These are phyloP conservation scores for Gerosis bhagava DNA, from an alignment of 2,888 invertebrate genomes.

Conservation along the genomic window DNA sequence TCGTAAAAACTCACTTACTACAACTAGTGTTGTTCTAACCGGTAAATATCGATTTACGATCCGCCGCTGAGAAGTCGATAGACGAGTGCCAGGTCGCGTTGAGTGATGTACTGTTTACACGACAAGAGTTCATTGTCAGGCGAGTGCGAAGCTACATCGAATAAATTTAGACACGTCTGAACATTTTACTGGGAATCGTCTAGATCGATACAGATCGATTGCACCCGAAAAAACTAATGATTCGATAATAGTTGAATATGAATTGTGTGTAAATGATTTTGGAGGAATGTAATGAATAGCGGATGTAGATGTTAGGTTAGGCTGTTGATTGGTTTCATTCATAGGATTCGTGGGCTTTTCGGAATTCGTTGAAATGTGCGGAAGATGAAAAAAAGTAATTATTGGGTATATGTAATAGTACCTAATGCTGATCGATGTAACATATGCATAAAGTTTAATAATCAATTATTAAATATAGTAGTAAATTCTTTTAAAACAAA, in stretches of 20 bases:
- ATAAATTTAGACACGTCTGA: slow-evolving; percentile 69
- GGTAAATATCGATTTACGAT: slow-evolving; percentile 70
- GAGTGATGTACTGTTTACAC: slow-evolving; percentile 74
- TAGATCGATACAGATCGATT: slow-evolving; percentile 44
- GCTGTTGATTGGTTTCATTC: slow-evolving; percentile 16
- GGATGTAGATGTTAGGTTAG: slow-evolving; percentile 1
- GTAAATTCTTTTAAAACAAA: no score
- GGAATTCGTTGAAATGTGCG: no score
- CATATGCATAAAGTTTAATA: no score
- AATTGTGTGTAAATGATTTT: slow-evolving; percentile 13
- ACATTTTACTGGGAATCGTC: slow-evolving; percentile 55
- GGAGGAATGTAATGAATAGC: slow-evolving; percentile 13
- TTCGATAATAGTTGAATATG: slow-evolving; percentile 31
- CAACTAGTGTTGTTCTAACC: slow-evolving; percentile 59
- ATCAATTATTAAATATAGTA: no score
- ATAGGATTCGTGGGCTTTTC: slow-evolving; percentile 8
- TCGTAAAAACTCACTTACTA: slow-evolving; percentile 64
- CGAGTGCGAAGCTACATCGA: slow-evolving; percentile 65
- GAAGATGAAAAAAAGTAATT: no score
- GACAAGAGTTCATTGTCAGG: slow-evolving; percentile 78
- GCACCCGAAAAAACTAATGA: slow-evolving; percentile 35
- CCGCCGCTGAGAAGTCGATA: slow-evolving; percentile 63
- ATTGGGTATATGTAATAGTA: no score
- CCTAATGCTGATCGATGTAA: no score
- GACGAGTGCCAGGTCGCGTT: slow-evolving; percentile 66